Evolutionary conservation across 2,888 invertebrate genomes (phyloP), one percentile per base, ranked within the genome.

Genomic region (Thera britannica): DNA sequence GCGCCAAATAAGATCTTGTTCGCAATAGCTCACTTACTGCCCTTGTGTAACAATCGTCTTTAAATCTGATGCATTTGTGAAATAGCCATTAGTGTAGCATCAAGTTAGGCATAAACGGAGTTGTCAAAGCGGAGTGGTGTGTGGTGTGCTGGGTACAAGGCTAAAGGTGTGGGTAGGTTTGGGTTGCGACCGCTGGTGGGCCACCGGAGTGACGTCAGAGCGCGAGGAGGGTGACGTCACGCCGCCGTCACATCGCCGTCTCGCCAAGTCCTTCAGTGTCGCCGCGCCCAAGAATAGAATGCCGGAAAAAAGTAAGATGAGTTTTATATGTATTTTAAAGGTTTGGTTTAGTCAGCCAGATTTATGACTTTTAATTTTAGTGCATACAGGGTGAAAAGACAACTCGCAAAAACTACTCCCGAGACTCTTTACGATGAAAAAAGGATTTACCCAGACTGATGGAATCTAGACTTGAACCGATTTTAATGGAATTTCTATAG

Each of bases 251-350:
- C 97, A 97, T 90, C 95, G 98, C 83, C 96, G 98, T 83, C 95
- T 98, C 89, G 97, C 98, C 83, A 98, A 98, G 95, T 98, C 97
- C 92, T 98, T 98, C 95, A 97, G 97, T 94, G 97, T 97, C 83
- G 96, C 97, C 81, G 96, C 97, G 54, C 86, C 89, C 3, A 65
- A 85, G 65, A 87, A 88, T 73, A 86, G 85, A 74, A 77, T 80
- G 69, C 75, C 79, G 1, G 92, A 92, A 58, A 86, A 84, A 85
- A 89, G 92, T 92, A 90, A 81, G 84, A 54, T n/a, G 12, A 3
- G 23, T 0, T 56, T 12, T 35, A 3, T n/a, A n/a, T n/a, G n/a
- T n/a, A n/a, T n/a, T n/a, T n/a, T n/a, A 48, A 23, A 55, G 51
- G 49, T 52, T 57, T 9, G 44, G 23, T 23, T 41, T 57, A 44